Percentiles rank a stretch among this genome's conserved stretches.
These are phyloP conservation scores for Gonioctena quinquepunctata DNA, from an alignment of 1,140 invertebrate species.

Conservation along the genomic window DNA sequence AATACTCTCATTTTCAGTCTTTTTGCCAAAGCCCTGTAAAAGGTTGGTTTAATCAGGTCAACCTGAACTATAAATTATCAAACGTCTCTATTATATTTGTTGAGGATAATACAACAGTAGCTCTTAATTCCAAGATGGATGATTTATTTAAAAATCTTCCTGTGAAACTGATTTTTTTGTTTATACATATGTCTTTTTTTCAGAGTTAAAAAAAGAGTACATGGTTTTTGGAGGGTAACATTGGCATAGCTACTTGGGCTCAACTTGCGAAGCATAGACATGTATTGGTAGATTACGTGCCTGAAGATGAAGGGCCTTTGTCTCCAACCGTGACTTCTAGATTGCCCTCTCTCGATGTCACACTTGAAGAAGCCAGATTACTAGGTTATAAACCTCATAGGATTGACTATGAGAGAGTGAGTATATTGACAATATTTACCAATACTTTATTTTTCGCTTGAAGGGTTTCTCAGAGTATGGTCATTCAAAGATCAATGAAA, in stretches of 20 bases:
- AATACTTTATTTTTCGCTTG: no score
- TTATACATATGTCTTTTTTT: slow-evolving; percentile 39
- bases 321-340: slow-evolving; percentile 73
- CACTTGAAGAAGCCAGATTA: slow-evolving; percentile 79
- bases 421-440: no score
- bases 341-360: slow-evolving; percentile 79
- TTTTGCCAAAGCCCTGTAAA: no score
- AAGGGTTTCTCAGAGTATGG: no score
- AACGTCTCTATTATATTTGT: no score
- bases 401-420: slow-evolving; percentile 92
- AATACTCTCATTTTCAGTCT: no score
- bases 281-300: slow-evolving; percentile 73
- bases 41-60: no score
- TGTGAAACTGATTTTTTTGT: background rate
- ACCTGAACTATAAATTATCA: no score
- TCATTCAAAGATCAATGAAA: no score
- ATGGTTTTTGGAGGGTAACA: slow-evolving; percentile 88
- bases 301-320: slow-evolving; percentile 78
- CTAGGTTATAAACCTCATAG: slow-evolving; percentile 95
- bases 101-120: no score
- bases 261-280: slow-evolving; percentile 68
- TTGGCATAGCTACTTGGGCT: slow-evolving; percentile 84
- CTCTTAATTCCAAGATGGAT: no score
- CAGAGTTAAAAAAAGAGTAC: slow-evolving; percentile 91
- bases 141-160: no score